Base-by-base conservation (phyloP, 2,113 vertebrate species). In the Procavia capensis region DNA sequence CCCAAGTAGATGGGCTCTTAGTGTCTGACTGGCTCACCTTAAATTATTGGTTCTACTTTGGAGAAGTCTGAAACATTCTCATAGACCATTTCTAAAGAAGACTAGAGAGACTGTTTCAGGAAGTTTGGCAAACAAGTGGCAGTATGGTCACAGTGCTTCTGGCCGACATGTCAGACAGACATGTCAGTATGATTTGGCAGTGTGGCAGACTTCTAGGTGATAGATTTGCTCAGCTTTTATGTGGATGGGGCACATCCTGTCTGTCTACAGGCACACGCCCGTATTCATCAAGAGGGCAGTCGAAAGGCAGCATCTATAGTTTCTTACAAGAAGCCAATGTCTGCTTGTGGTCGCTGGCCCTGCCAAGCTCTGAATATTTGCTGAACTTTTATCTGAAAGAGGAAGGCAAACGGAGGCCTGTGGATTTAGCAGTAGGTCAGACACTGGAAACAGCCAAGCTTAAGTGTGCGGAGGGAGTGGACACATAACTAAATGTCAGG, bases 361-460 rank as follows among this genome's bases (percentile, higher is more conserved):
- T 93, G 96, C 93, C 91, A 95, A 93, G n/a, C 78, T 92, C 80
- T 45, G 84, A 97, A 95, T 90, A 86, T 22, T 96, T 79, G 66
- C 84, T 90, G 90, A 93, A 88, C 54, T 89, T 91, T 72, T 94
- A 72, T 96, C 84, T 95, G 81, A 76, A 78, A 96, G 74, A 78
- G 76, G 78, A 61, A 66, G 74, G 83, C 50, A 47, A 70, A 57
- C 8, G 74, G 50, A 75, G 41, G 70, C 24, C 59, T 66, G 3
- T 10, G 16, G 25, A 50, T 76, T 57, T 31, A 78, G 61, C 61
- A 41, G 88, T 61, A 64, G 78, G 59, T 85, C 54, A 84, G 86
- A 96, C 79, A 75, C 29, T 13, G 5, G 68, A 45, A 72, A 80
- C 68, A 92, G 72, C 9, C 16, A 29, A 75, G 43, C 14, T 41